These are phyloP conservation scores for Eulemur coronatus DNA, from an alignment of 2,797 vertebrate genomes.

Conservation along the genomic window DNA sequence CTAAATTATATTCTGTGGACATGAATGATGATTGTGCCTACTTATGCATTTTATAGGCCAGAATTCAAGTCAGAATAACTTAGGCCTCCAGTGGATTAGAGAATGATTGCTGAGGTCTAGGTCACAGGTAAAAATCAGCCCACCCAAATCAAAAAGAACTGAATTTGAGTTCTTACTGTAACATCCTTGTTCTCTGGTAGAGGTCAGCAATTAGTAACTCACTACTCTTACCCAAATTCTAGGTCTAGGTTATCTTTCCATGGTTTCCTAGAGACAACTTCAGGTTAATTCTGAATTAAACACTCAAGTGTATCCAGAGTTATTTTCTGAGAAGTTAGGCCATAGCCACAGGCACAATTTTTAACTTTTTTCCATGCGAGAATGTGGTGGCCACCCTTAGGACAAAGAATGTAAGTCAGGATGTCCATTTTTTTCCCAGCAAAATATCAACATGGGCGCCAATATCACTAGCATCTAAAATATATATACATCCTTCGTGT, in stretches of 20 bases:
- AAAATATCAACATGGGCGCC: neutral
- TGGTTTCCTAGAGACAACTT: neutral
- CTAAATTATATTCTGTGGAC: neutral
- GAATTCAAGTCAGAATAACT: neutral
- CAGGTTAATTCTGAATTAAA: neutral
- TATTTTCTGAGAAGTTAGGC: neutral
- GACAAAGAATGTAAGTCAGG: neutral
- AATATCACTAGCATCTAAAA: neutral
- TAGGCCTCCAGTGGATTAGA: neutral
- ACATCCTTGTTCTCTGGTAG: neutral
- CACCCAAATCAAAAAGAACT: neutral
- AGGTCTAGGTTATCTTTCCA: neutral
- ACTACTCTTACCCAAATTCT: neutral
- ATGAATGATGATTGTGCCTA: neutral
- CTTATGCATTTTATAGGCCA: neutral
- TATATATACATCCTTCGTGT: neutral
- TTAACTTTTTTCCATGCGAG: neutral
- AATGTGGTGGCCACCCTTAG: neutral
- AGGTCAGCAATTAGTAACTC: neutral
- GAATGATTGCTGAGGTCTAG: neutral
- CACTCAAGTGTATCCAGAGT: neutral
- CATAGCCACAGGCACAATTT: neutral
- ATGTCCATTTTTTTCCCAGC: neutral
- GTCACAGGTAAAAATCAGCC: neutral
- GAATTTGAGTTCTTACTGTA: neutral